phyloP scores from a whole-genome alignment of 2,888 invertebrate species.

The Eudemis profundana region DNA sequence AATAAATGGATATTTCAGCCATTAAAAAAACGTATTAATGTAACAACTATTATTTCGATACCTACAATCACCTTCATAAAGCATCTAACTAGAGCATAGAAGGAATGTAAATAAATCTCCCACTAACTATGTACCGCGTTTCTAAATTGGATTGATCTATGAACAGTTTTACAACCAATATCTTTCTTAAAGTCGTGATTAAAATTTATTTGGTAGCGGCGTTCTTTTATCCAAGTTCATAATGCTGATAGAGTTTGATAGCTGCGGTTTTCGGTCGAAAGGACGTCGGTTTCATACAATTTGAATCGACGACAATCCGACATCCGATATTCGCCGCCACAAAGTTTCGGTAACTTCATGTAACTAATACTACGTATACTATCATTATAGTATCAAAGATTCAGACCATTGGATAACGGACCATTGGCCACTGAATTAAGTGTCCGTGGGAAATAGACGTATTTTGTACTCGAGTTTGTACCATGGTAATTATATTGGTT shows the following conservation, averaged over 20 bases:
- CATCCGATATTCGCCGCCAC: constrained; percentile 63
- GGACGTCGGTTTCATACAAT: constrained; percentile 63
- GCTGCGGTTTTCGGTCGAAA: constrained; percentile 72
- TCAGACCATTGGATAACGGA: constrained; percentile 66
- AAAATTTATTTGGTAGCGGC: constrained; percentile 29
- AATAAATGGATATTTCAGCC: constrained; percentile 7
- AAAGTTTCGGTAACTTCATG: constrained; percentile 59
- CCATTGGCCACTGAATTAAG: constrained; percentile 73
- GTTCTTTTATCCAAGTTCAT: constrained; percentile 33
- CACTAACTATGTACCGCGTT: constrained; percentile 28
- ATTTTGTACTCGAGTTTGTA: constrained; percentile 67
- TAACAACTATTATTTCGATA: constrained; percentile 12
- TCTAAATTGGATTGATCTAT: constrained; percentile 31
- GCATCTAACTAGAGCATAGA: constrained; percentile 2
- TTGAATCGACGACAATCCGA: constrained; percentile 55
- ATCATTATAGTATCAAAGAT: constrained; percentile 55
- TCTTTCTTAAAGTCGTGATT: constrained; percentile 24
- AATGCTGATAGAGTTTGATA: constrained; percentile 8
- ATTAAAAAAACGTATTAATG: constrained; percentile 4
- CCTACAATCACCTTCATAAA: not conserved
- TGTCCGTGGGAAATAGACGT: constrained; percentile 69
- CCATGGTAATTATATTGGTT: constrained; percentile 61
- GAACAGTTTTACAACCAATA: constrained; percentile 21
- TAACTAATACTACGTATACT: constrained; percentile 45
- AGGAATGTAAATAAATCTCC: constrained; percentile 23